Conservation (phyloP, 2,113 vertebrate genomes). For the zebrafish (Danio rerio) region DNA sequence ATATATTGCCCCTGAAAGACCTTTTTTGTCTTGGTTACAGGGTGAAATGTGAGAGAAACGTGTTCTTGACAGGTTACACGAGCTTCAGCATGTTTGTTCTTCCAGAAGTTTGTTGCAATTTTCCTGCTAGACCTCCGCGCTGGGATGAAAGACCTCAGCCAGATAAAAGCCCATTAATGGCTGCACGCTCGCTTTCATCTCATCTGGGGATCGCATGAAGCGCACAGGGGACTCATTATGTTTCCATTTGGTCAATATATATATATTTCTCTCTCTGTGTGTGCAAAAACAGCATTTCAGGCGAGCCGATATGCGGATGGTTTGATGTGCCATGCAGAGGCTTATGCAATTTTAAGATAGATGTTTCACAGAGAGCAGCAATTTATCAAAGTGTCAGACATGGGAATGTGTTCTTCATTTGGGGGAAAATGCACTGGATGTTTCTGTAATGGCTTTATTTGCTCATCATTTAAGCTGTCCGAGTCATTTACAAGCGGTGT, state of each 20-base stretch:
- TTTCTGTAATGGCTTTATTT: slow-evolving; percentile 9
- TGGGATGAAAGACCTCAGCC: slow-evolving; percentile 15
- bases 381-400: slow-evolving; percentile 30
- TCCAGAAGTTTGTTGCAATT: not conserved
- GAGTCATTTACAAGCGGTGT: not conserved
- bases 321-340: not conserved
- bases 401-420: slow-evolving; percentile 35
- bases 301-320: not conserved
- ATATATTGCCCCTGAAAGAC: not conserved
- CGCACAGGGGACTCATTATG: slow-evolving; percentile 16
- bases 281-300: not conserved
- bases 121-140: not conserved
- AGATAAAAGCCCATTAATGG: slow-evolving; percentile 20
- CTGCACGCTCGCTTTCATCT: slow-evolving; percentile 9
- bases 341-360: not conserved
- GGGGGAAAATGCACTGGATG: slow-evolving; percentile 16
- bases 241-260: slow-evolving; percentile 31
- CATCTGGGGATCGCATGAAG: not conserved
- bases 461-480: slow-evolving; percentile 34
- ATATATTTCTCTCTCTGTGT: not conserved
- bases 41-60: not conserved
- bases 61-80: not conserved
- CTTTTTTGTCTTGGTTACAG: not conserved
- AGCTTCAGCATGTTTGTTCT: not conserved
- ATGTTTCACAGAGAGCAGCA: slow-evolving; percentile 1